Percentiles rank a stretch among this genome's conserved stretches.
These are phyloP conservation scores for Priocnemis perturbator DNA, from an alignment of 2,888 invertebrate genomes.

Conservation along the genomic window DNA sequence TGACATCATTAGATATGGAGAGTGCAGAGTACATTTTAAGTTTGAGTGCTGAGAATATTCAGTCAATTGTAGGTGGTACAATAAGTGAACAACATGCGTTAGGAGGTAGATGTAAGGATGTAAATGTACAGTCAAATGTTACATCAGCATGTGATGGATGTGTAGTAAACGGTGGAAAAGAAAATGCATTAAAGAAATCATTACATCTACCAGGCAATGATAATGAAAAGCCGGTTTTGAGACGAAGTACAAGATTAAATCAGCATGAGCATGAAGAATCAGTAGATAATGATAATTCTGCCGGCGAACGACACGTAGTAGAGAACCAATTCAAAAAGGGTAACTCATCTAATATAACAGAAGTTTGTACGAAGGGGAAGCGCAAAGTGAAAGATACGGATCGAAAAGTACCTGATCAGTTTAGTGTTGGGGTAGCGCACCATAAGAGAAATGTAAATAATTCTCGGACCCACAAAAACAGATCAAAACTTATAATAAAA, in stretches of 20 bases:
- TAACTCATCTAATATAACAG: constrained; percentile 37
- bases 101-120: constrained; percentile 30
- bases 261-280: constrained; percentile 67
- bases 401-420: constrained; percentile 59
- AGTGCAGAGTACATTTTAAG: constrained; percentile 67
- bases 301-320: constrained; percentile 10
- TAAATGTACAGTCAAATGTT: constrained; percentile 20
- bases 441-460: constrained; percentile 46
- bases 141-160: constrained; percentile 29
- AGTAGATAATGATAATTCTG: constrained; percentile 44
- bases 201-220: constrained; percentile 37
- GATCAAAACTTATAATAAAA: constrained; percentile 52
- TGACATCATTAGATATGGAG: constrained; percentile 65
- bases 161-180: constrained; percentile 42
- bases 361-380: constrained; percentile 40
- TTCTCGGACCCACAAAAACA: constrained; percentile 55
- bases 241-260: constrained; percentile 68
- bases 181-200: constrained; percentile 38
- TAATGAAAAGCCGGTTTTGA: constrained; percentile 56
- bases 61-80: constrained; percentile 63
- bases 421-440: constrained; percentile 38
- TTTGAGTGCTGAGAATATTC: constrained; percentile 65
- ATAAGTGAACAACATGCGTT: constrained; percentile 48
- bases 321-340: constrained; percentile 43
- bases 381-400: constrained; percentile 56